These are phyloP conservation scores for Lagocephalus sceleratus DNA, from an alignment of 2,797 vertebrate genomes.

Conservation along the genomic window DNA sequence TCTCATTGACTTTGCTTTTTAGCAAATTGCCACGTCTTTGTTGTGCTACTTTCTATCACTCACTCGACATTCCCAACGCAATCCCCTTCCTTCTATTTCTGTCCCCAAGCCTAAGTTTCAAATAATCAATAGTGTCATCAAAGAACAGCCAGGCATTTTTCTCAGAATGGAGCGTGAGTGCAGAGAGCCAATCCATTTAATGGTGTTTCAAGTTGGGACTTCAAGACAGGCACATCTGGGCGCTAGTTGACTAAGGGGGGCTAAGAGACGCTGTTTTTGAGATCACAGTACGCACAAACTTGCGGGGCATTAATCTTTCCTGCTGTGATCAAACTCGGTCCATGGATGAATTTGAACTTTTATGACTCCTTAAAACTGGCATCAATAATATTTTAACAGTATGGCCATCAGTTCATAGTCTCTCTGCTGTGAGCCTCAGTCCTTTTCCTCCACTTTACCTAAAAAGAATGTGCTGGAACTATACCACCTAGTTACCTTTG, in stretches of 20 bases:
- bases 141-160: slow-evolving; percentile 30
- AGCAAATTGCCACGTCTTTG: not conserved
- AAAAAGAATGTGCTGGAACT: no score
- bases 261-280: no score
- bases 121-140: slow-evolving; percentile 63
- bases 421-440: no score
- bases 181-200: slow-evolving; percentile 57
- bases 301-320: no score
- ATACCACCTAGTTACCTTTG: no score
- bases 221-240: slow-evolving; percentile 38
- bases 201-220: slow-evolving; percentile 48
- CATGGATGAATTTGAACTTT: no score
- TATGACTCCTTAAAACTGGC: no score
- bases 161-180: not conserved
- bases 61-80: slow-evolving; percentile 4
- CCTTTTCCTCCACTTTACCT: no score
- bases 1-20: slow-evolving; percentile 15
- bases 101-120: slow-evolving; percentile 20
- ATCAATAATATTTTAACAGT: no score
- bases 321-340: no score
- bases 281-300: no score
- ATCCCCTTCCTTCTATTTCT: slow-evolving; percentile 9
- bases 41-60: slow-evolving; percentile 12
- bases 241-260: slow-evolving; percentile 14
- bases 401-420: no score